A percentile compares a stretch with the other conserved stretches of the same genome.
phyloP scores from a whole-genome alignment of 2,888 invertebrate species.

The Drosophila subquinaria region DNA sequence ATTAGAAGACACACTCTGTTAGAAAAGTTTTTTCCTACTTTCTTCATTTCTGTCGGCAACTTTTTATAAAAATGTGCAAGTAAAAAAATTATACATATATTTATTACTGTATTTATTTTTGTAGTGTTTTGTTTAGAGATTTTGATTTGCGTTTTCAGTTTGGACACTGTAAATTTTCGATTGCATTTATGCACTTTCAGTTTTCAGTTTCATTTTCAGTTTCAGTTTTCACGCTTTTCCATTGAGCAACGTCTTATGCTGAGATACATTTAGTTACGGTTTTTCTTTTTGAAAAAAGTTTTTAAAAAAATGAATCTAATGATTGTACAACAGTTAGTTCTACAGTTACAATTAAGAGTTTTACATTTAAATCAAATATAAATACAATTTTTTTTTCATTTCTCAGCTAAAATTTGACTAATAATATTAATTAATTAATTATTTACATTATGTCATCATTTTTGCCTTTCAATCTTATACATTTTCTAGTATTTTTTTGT shows the following conservation, averaged over 20 bases:
- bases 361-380: constrained; percentile 52
- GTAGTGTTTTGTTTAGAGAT: constrained; percentile 32
- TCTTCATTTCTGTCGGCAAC: constrained; percentile 8
- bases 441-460: constrained; percentile 70
- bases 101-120: constrained; percentile 10
- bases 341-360: constrained; percentile 34
- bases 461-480: constrained; percentile 32
- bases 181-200: not conserved
- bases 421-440: constrained; percentile 41
- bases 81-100: constrained; percentile 31
- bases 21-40: too few species aligned
- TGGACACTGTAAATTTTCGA: not conserved
- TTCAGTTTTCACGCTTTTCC: constrained; percentile 23
- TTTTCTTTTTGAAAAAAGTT: not conserved
- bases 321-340: constrained; percentile 42
- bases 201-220: too few species aligned
- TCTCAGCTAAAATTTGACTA: constrained; percentile 68
- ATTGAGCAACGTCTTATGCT: constrained; percentile 56
- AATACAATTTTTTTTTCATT: constrained; percentile 39
- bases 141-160: constrained; percentile 41
- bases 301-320: constrained; percentile 6
- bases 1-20: constrained; percentile 40
- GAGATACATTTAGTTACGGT: constrained; percentile 57
- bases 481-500: constrained; percentile 14
- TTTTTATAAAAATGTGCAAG: constrained; percentile 28